These are phyloP conservation scores for Dryobotodes eremita DNA, from an alignment of 2,888 invertebrate species.

Conservation along the genomic window DNA sequence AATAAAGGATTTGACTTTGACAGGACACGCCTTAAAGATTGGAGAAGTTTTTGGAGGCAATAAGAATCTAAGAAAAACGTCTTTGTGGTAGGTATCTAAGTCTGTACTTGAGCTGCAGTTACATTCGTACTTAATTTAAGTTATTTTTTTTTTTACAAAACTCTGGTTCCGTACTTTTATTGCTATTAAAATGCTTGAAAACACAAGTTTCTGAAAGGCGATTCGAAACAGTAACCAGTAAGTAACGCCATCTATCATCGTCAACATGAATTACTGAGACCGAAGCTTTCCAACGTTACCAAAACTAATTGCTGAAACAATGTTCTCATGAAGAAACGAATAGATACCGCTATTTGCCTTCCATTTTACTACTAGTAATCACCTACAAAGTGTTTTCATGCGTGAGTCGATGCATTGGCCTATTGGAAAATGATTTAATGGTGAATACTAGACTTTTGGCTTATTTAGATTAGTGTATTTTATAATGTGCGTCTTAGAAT, in stretches of 20 bases:
- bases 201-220: background rate
- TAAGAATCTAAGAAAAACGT: background rate
- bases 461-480: background rate
- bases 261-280: conserved; percentile 10
- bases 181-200: background rate
- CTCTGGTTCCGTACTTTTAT: too few species aligned
- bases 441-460: background rate
- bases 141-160: background rate
- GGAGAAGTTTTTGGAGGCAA: background rate
- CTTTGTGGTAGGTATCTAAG: background rate
- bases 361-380: background rate
- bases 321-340: conserved; percentile 12
- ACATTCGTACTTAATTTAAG: too few species aligned
- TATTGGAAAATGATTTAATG: background rate
- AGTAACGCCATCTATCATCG: conserved; percentile 52
- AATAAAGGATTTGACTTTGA: background rate
- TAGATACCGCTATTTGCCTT: conserved; percentile 27
- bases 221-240: conserved; percentile 1
- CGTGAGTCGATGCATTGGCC: too few species aligned
- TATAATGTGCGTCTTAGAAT: background rate
- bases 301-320: background rate
- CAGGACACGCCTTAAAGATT: background rate
- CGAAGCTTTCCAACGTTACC: background rate
- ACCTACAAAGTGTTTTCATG: background rate
- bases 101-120: background rate